Base-by-base conservation (phyloP, 2,888 invertebrate species). In the Anaspis maculata region DNA sequence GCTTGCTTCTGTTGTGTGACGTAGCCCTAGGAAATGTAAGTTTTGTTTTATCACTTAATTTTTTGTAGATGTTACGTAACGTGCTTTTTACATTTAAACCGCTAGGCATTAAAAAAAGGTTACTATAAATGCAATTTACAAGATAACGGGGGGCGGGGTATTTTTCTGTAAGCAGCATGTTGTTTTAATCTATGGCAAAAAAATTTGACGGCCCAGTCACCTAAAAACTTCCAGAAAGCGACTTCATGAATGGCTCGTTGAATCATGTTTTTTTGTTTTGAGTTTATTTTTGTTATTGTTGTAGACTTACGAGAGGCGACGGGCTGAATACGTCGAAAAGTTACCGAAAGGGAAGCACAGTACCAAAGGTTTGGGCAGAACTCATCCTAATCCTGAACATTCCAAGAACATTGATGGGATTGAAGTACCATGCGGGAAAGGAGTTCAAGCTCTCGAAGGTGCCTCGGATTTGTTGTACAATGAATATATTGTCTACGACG, bases 401-500 rank as follows among this genome's bases (percentile, higher is more conserved):
- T 62, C 68, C 11, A 60, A 71, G 35, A 44, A 41, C 36, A 56
- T 68, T 0, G 81, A 82, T 59, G 90, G 86, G 4, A 74, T 84
- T 1, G 72, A 83, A 53, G 81, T 92, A 42, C 91, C 91, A 1
- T 65, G 80, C 13, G 92, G 91, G 5, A 73, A 73, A 51, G 75
- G 79, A 0, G 52, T 74, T 1, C 43, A 62, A 3, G 56, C 61
- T 23, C 51, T 62, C 1, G 52, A 68, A 0, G 43, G 61, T 1
- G 45, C 57, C 37, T 66, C 70, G 9, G 73, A 67, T 3, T 69
- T 96, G 44, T 70, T 94, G 2, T 96, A 96, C 64, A 96, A 96
- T 68, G 96, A 96, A 79, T 90, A 76, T 56, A 88, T 98, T 64
- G 95, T 98, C 0, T 98, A 98, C 64, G 94, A 97, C 64, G 78